Evolutionary conservation across 2,797 vertebrate genomes (phyloP), one percentile per base, ranked within the genome.

Genomic region (Glossophaga mutica): DNA sequence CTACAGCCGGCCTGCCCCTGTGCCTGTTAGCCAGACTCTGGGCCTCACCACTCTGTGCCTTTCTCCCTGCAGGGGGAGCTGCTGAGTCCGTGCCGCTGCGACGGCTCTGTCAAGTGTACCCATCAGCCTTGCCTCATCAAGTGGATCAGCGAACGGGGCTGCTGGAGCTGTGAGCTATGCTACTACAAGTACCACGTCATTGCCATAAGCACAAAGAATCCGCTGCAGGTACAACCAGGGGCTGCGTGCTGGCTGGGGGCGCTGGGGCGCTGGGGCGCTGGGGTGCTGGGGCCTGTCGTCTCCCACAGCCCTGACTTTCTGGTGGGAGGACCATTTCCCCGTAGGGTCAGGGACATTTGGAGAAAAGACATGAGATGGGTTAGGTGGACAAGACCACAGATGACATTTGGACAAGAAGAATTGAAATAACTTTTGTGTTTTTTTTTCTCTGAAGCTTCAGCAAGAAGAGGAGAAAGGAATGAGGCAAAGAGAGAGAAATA

Each of bases 121-220:
- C 98, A 99, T 95, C 98, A 99, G 97, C 99, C 99, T 68, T 99
- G 99, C 98, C 99, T 99, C 98, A 99, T 99, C 98, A 99, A 99
- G 97, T 99, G 99, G 99, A 99, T 99, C 98, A 99, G 99, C 0
- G 99, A 99, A 98, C 98, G 99, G 87, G 99, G 99, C 46, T 99
- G 99, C 97, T 99, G 99, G 99, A 99, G 99, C 97, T 99, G 99
- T 92, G 99, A 99, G 97, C 99, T 99, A 93, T 99, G 99, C 98
- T 99, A 99, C 98, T 99, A 99, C 98, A 99, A 99, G 98, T 99
- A 99, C 98, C 99, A 99, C 92, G 99, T 99, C 98, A 99, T 99
- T 97, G 99, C 99, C 98, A 99, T 99, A 98, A 99, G 99, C 99
- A 99, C 99, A 98, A 99, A 99, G 99, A 99, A 99, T 98, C 99